These are phyloP conservation scores for Trissolcus brochymenae DNA, from an alignment of 2,888 invertebrate genomes.

Conservation along the genomic window DNA sequence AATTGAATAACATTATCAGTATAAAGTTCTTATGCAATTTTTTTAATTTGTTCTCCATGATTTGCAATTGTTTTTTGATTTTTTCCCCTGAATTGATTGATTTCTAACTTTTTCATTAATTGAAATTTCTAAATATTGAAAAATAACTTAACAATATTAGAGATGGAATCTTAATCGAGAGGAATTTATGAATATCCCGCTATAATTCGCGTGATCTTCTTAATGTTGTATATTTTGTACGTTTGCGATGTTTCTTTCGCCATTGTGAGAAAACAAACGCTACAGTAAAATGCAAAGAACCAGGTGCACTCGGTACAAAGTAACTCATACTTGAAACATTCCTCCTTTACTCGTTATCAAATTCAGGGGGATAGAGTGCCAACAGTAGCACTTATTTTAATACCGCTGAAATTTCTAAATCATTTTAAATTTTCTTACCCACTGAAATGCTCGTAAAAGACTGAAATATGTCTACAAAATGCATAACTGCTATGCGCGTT, in stretches of 20 bases:
- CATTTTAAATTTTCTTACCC: conserved; percentile 42
- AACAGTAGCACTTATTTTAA: conserved; percentile 34
- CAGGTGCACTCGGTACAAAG: conserved; percentile 25
- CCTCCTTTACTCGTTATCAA: conserved; percentile 30
- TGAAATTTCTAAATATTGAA: too few species aligned
- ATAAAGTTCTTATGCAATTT: too few species aligned
- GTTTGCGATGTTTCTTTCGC: conserved; percentile 26
- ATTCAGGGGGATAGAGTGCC: conserved; percentile 17
- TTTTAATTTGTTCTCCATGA: too few species aligned
- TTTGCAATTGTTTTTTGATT: too few species aligned
- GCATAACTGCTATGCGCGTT: conserved; percentile 14
- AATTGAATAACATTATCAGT: too few species aligned
- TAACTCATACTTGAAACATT: conserved; percentile 20
- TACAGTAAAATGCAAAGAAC: neutral
- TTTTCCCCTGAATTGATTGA: too few species aligned
- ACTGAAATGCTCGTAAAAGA: conserved; percentile 34
- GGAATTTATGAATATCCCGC: conserved; percentile 29
- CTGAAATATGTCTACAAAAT: conserved; percentile 42
- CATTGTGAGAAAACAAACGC: conserved; percentile 4
- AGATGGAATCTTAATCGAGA: conserved; percentile 19
- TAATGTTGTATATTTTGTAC: conserved; percentile 34
- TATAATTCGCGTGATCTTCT: conserved; percentile 15
- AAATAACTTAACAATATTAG: too few species aligned
- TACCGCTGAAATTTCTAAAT: conserved; percentile 46
- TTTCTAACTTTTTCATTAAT: too few species aligned